These are phyloP conservation scores for Aphelinus certus DNA, from an alignment of 1,140 invertebrate species.

Conservation along the genomic window DNA sequence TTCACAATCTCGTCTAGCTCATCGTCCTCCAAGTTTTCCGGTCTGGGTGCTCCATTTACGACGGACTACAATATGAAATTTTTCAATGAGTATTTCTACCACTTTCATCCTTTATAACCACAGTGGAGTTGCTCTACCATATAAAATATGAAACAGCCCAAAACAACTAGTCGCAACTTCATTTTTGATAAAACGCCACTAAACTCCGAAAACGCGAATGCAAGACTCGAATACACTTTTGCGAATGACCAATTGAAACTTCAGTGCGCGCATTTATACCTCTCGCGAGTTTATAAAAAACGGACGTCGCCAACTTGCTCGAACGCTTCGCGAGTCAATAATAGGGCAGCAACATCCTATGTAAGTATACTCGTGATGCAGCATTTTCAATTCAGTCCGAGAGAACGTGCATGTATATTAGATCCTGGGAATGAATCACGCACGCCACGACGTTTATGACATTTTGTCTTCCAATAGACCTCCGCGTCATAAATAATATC, in stretches of 20 bases:
- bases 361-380: not conserved
- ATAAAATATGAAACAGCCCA: conserved; percentile 2
- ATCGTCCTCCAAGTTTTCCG: not conserved
- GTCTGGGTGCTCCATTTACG: not conserved
- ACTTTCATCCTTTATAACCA: not conserved
- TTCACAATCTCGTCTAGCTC: conserved; percentile 4
- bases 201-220: not conserved
- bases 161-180: conserved; percentile 13
- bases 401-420: not conserved
- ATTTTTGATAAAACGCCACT: conserved; percentile 18
- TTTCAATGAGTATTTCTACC: not conserved
- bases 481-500: conserved; percentile 1
- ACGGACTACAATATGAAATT: not conserved
- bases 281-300: not conserved
- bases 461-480: conserved; percentile 11
- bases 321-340: conserved; percentile 9
- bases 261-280: conserved; percentile 31
- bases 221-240: conserved; percentile 18
- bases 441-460: not conserved
- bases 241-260: conserved; percentile 34
- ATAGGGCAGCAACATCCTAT: not conserved
- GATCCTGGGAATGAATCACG: not conserved
- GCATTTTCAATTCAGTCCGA: conserved; percentile 23
- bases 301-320: conserved; percentile 6
- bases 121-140: conserved; percentile 1